Conservation (phyloP, 1,140 invertebrate species). For the Anastrepha ludens region DNA sequence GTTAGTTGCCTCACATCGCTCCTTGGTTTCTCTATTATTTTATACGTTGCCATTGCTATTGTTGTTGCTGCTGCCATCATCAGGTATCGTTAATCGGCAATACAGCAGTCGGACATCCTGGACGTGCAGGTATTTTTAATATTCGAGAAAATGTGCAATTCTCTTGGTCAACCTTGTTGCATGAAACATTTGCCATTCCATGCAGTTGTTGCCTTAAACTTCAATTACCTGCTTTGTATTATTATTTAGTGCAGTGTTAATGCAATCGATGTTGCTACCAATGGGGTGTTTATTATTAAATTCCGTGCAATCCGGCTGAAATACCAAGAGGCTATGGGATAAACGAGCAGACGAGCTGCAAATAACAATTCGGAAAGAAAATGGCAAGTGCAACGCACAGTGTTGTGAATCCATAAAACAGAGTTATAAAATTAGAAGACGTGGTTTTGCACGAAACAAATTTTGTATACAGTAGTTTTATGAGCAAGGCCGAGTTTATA, state of each 20-base stretch:
- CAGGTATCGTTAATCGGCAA: neutral
- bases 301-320: neutral
- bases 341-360: neutral
- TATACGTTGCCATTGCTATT: neutral
- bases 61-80: neutral
- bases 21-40: neutral
- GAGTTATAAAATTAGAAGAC: too few species aligned
- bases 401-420: too few species aligned
- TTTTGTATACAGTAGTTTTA: too few species aligned
- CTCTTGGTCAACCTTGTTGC: neutral
- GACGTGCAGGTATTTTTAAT: conserved; percentile 7
- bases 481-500: too few species aligned
- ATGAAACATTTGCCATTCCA: neutral
- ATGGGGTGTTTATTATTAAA: conserved; percentile 31
- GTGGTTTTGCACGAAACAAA: too few species aligned
- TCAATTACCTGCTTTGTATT: conserved; percentile 17
- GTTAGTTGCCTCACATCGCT: neutral
- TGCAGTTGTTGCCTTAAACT: neutral
- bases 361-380: too few species aligned
- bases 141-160: neutral
- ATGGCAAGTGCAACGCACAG: too few species aligned
- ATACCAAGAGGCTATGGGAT: neutral
- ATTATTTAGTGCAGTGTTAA: conserved; percentile 6
- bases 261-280: conserved; percentile 14
- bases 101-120: neutral